These are phyloP conservation scores for Orcinus orca DNA, from an alignment of 2,113 vertebrate genomes.

Conservation along the genomic window DNA sequence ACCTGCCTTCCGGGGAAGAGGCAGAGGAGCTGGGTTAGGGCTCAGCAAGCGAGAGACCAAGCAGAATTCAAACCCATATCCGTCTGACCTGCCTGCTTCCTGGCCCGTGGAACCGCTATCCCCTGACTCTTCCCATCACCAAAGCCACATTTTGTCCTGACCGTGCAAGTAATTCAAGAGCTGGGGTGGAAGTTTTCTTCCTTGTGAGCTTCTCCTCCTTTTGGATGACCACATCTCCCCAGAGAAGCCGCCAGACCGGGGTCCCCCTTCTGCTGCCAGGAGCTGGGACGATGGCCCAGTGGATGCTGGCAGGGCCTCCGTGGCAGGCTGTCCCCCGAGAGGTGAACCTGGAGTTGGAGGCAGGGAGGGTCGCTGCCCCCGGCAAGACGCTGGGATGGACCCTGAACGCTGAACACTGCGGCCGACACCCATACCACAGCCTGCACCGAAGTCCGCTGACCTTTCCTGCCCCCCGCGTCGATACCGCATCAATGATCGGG, in stretches of 20 bases:
- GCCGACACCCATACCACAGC: fast-evolving
- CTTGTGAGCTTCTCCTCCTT: neutral
- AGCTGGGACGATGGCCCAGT: neutral
- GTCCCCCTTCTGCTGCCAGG: neutral
- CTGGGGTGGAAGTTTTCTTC: constrained; percentile 8
- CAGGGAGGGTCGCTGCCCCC: fast-evolving
- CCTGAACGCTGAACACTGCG: fast-evolving
- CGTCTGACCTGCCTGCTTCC: fast-evolving
- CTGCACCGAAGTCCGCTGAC: neutral
- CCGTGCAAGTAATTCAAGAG: neutral
- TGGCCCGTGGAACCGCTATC: fast-evolving
- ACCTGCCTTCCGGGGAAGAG: neutral
- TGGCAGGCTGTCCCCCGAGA: no score
- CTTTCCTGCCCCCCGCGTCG: neutral
- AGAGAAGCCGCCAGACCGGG: neutral
- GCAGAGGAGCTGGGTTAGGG: neutral
- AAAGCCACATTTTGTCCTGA: neutral
- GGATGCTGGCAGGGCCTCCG: neutral
- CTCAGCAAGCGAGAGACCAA: neutral
- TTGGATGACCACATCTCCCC: constrained; percentile 17
- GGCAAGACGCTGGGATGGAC: fast-evolving
- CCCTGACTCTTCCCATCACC: neutral
- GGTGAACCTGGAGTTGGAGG: neutral
- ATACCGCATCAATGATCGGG: fast-evolving
- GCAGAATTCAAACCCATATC: neutral